A percentile compares a stretch with the other conserved stretches of the same genome.
phyloP scores from a whole-genome alignment of 2,113 vertebrate genomes.

The Oriolus oriolus region DNA sequence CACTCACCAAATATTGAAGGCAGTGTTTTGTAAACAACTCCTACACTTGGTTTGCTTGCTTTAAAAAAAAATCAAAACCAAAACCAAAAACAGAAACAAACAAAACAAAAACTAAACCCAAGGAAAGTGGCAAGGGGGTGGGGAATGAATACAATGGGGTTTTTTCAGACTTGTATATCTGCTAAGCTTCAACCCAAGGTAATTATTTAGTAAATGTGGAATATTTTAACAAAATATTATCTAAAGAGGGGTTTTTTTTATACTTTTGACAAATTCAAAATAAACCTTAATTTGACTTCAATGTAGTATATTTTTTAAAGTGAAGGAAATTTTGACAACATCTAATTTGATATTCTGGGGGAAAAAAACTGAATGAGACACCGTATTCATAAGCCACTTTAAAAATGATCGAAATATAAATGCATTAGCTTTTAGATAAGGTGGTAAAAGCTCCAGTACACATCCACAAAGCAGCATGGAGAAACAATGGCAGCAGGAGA shows the following conservation, averaged over 20 bases:
- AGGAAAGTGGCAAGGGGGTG: fast-evolving
- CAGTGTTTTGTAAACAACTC: neutral
- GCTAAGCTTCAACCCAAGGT: neutral
- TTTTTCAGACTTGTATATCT: neutral
- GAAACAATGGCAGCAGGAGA: neutral
- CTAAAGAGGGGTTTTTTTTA: neutral
- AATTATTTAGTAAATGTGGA: neutral
- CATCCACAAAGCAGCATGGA: neutral
- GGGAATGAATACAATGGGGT: fast-evolving
- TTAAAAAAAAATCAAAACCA: neutral
- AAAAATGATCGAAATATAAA: neutral
- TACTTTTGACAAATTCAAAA: neutral
- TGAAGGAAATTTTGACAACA: neutral
- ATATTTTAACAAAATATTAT: neutral
- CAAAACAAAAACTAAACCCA: neutral
- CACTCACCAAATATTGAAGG: neutral
- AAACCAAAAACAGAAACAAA: neutral
- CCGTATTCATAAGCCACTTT: neutral
- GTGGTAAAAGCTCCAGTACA: neutral
- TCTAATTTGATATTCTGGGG: neutral
- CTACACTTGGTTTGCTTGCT: neutral
- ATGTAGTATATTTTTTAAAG: neutral
- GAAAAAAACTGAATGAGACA: neutral
- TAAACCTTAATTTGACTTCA: neutral
- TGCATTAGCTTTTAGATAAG: neutral